Evolutionary conservation across 2,888 invertebrate species (phyloP).

Genomic region (Oscheius sp.): DNA sequence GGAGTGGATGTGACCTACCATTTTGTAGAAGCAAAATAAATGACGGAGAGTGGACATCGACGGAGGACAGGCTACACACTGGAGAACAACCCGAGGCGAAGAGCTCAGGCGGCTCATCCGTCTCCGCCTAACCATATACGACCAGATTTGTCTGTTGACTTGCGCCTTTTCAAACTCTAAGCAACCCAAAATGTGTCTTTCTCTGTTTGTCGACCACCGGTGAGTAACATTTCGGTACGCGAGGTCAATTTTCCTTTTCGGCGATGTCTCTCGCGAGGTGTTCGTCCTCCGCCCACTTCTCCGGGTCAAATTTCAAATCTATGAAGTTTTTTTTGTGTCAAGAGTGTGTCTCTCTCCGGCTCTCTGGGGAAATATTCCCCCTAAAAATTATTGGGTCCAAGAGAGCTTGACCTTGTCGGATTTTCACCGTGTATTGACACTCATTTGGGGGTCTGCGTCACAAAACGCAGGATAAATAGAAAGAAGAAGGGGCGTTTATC

Average conservation of each 20-base stretch:
- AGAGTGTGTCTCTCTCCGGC: no score
- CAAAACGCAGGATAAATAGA: slow-evolving; percentile 25
- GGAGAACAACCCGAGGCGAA: no score
- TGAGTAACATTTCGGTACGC: slow-evolving; percentile 11
- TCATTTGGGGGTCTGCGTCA: slow-evolving; percentile 28
- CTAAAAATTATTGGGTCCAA: neutral
- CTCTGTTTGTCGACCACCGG: neutral
- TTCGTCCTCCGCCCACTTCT: neutral
- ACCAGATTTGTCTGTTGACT: no score
- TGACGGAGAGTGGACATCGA: no score
- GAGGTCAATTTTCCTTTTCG: neutral
- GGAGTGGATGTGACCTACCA: no score
- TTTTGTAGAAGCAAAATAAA: no score
- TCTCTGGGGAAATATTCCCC: no score
- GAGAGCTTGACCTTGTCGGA: neutral
- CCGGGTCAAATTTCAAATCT: neutral
- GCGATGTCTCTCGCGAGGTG: neutral
- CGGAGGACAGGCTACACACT: no score
- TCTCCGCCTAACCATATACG: no score
- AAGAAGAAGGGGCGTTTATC: slow-evolving; percentile 4
- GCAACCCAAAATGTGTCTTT: no score
- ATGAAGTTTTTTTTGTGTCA: neutral
- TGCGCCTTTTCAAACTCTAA: no score
- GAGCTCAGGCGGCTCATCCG: no score
- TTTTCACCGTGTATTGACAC: slow-evolving; percentile 16